A percentile compares a stretch with the other conserved stretches of the same genome.
phyloP scores from a whole-genome alignment of 2,797 vertebrate genomes.

The Falco naumanni region DNA sequence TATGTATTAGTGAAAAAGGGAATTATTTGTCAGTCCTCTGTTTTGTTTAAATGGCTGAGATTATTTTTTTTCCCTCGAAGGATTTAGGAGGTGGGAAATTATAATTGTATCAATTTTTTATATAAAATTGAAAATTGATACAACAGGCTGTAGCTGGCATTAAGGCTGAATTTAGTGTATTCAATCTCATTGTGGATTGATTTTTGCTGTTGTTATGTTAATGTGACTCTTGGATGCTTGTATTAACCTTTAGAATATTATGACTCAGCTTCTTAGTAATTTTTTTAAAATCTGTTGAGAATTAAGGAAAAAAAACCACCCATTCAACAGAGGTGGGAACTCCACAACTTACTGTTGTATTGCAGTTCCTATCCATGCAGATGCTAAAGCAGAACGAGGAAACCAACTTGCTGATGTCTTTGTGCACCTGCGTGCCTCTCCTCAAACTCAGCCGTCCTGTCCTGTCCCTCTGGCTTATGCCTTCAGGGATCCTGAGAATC shows the following conservation, averaged over 20 bases:
- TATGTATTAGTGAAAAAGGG: background rate
- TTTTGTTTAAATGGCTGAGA: background rate
- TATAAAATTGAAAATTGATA: background rate
- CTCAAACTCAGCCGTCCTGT: background rate
- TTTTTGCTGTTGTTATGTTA: constrained; percentile 12
- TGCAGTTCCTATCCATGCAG: background rate
- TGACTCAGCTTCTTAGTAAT: background rate
- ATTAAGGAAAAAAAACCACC: background rate
- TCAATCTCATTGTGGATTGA: background rate
- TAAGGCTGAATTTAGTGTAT: background rate
- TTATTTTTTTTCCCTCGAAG: background rate
- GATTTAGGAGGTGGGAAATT: background rate
- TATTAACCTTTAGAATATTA: constrained; percentile 12
- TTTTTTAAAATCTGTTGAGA: background rate
- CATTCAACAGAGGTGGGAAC: background rate
- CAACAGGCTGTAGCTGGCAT: background rate
- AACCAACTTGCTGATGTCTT: background rate
- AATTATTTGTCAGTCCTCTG: background rate
- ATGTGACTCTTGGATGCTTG: background rate
- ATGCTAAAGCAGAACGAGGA: background rate
- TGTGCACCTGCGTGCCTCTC: accelerated
- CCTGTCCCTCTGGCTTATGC: background rate
- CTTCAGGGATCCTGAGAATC: background rate
- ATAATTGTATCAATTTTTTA: background rate
- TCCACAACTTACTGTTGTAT: background rate